Evolutionary conservation across 2,797 vertebrate genomes (phyloP).

Genomic region (Dicrostonyx torquatus): DNA sequence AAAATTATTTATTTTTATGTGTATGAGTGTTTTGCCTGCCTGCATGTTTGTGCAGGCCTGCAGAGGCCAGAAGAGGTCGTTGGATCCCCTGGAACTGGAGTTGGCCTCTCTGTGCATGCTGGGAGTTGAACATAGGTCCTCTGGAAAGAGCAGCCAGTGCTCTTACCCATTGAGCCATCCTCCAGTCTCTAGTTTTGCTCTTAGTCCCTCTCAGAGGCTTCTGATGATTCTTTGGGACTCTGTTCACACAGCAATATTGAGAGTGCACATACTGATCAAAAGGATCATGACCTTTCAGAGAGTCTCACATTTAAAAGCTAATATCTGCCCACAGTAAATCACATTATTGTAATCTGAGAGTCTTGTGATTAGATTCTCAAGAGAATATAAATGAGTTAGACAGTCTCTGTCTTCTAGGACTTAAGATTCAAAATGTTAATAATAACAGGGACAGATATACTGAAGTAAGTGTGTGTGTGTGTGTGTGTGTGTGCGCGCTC

Average conservation of each 20-base stretch:
- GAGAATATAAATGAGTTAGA: not conserved
- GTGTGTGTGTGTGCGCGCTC: too few species aligned
- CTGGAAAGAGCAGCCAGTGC: not conserved
- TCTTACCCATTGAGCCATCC: not conserved
- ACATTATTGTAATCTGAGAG: not conserved
- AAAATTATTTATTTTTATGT: not conserved
- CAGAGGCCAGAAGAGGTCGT: not conserved
- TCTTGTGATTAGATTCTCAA: constrained; percentile 38
- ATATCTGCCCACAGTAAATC: not conserved
- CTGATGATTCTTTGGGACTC: not conserved
- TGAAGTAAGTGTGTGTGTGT: not conserved
- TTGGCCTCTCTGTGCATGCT: not conserved
- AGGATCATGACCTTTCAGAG: constrained; percentile 17
- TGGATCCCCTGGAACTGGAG: not conserved
- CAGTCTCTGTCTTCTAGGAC: constrained; percentile 4
- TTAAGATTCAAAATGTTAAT: constrained; percentile 17
- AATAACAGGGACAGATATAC: not conserved
- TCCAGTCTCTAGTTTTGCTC: not conserved
- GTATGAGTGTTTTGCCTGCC: not conserved
- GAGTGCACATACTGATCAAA: not conserved
- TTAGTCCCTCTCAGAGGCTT: not conserved
- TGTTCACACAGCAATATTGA: not conserved
- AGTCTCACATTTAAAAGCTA: constrained; percentile 25
- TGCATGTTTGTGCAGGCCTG: not conserved
- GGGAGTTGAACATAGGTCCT: not conserved